Evolutionary conservation across 2,113 vertebrate species (phyloP), one percentile per base, ranked within the genome.

Genomic region (Rhipidura dahli): DNA sequence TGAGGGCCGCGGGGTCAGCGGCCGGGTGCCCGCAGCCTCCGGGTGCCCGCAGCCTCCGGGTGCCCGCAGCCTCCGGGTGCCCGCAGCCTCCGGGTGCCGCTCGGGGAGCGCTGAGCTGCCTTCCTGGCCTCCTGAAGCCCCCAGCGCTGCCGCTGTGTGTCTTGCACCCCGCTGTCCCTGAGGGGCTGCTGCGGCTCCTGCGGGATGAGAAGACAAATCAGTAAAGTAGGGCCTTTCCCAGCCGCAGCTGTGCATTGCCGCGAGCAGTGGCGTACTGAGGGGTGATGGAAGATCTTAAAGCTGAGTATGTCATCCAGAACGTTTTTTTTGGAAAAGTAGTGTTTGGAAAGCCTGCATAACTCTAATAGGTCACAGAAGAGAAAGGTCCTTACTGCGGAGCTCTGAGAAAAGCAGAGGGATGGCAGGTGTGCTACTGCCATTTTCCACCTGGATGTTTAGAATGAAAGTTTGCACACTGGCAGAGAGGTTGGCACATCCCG

Each of bases 221-320:
- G 11, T 12, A 2, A 12, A 17, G 17, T 2, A 4, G 14, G 0
- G 3, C 8, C 37, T 63, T 45, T 50, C 33, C 22, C 15, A 24
- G 0, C 6, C 1, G 0, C 26, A 22, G 5, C 21, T 7, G 4
- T 26, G 2, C 56, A 0, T 8, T 21, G 75, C 53, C 3, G 0
- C 2, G 21, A 6, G 35, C 40, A 8, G 73, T 6, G 56, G 6
- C 60, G 65, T 17, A 6, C 33, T 4, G 44, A 37, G 37, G 11
- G 7, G 20, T 3, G 6, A 6, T 2, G 2, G 53, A 37, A 45
- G 40, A 6, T 35, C 33, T 14, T 40, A 15, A 28, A 47, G 28
- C 9, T 28, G 6, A 21, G 17, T 2, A 1, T 10, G 7, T 22
- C 0, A 0, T 37, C 47, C 7, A 12, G 40, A 44, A 11, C 2